Evolutionary conservation across 2,888 invertebrate species (phyloP).

Genomic region (Zygothrica quintamaculata): DNA sequence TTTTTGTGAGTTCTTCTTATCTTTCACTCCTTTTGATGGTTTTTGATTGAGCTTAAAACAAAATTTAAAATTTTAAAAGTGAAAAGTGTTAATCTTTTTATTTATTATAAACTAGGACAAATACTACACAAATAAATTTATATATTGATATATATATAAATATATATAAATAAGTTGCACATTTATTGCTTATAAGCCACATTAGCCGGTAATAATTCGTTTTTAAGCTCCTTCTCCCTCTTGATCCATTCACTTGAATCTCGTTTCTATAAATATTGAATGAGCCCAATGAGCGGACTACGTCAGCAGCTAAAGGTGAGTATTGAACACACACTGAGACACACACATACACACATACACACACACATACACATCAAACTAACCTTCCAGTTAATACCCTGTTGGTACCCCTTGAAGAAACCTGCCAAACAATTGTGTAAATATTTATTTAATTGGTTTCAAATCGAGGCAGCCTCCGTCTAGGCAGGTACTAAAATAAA

Average conservation of each 20-base stretch:
- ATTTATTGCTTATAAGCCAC: constrained; percentile 68
- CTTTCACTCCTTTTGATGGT: too few species aligned
- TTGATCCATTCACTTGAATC: constrained; percentile 19
- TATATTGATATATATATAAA: constrained; percentile 9
- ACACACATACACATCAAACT: not conserved
- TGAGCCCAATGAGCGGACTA: constrained; percentile 84
- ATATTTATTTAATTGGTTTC: constrained; percentile 62
- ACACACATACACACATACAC: not conserved
- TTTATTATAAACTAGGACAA: constrained; percentile 39
- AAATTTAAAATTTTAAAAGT: too few species aligned
- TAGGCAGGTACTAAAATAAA: constrained; percentile 46
- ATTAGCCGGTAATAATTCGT: constrained; percentile 37
- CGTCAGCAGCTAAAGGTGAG: constrained; percentile 84
- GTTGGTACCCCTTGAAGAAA: constrained; percentile 30
- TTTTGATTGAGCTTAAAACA: too few species aligned
- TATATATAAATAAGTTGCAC: constrained; percentile 22
- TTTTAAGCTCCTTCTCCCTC: constrained; percentile 16
- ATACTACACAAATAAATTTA: too few species aligned
- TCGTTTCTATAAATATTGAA: constrained; percentile 66
- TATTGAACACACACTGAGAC: too few species aligned
- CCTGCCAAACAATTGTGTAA: constrained; percentile 56
- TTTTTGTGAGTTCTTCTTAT: too few species aligned
- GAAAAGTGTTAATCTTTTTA: constrained; percentile 22
- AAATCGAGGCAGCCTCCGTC: constrained; percentile 48
- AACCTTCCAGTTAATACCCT: constrained; percentile 1